phyloP scores from a whole-genome alignment of 2,113 vertebrate species.

The Pomatorhinus ruficollis region DNA sequence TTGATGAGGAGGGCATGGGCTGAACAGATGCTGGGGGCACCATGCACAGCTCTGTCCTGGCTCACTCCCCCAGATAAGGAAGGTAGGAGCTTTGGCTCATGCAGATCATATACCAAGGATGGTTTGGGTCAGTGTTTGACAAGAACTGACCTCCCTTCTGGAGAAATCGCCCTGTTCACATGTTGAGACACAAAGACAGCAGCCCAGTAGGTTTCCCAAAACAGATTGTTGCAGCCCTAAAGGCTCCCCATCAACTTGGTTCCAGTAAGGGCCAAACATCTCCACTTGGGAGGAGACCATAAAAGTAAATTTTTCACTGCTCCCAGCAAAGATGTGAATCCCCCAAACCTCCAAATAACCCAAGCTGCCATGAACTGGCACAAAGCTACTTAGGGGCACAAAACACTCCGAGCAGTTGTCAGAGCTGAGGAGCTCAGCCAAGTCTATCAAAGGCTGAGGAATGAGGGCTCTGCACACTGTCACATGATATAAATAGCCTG shows the following conservation, averaged over 20 bases:
- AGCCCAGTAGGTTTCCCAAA: neutral
- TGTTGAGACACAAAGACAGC: neutral
- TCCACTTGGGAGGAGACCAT: neutral
- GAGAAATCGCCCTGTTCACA: neutral
- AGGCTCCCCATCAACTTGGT: fast-evolving
- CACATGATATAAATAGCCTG: neutral
- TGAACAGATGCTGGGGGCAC: neutral
- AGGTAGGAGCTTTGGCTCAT: neutral
- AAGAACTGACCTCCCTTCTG: neutral
- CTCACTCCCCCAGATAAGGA: neutral
- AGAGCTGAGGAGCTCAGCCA: neutral
- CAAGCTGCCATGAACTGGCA: neutral
- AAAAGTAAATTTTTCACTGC: neutral
- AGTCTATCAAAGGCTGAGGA: neutral
- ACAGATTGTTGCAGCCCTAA: neutral
- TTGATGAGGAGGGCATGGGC: neutral
- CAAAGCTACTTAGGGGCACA: neutral
- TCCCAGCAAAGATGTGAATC: neutral
- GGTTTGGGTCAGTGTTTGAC: neutral
- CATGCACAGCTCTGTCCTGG: neutral
- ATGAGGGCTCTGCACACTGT: neutral
- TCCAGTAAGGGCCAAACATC: neutral
- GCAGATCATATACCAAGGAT: neutral
- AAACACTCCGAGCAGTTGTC: neutral
- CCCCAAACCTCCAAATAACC: neutral